phyloP scores from a whole-genome alignment of 2,797 vertebrate genomes.

The Calcarius lapponicus region DNA sequence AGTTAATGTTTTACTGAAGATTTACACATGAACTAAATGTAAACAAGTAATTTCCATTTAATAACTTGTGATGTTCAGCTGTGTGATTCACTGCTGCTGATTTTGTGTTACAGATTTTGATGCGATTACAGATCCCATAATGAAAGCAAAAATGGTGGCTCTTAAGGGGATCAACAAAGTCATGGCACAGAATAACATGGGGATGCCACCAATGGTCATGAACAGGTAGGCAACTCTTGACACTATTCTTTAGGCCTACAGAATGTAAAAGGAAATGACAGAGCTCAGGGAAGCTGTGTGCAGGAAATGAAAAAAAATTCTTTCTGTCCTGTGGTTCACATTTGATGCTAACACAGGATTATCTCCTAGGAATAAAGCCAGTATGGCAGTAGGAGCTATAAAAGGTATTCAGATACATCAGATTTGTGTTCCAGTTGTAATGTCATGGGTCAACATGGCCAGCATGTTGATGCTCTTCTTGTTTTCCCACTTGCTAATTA shows the following conservation, averaged over 20 bases:
- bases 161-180: conserved; percentile 99
- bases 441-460: not conserved
- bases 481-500: not conserved
- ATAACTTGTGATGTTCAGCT: not conserved
- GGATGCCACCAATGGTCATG: conserved; percentile 92
- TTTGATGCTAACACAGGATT: not conserved
- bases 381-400: not conserved
- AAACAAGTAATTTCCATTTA: not conserved
- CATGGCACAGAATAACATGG: conserved; percentile 98
- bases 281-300: not conserved
- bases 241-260: not conserved
- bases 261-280: not conserved
- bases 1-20: not conserved
- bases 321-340: not conserved
- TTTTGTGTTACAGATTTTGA: conserved; percentile 88
- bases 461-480: not conserved
- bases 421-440: not conserved
- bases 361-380: not conserved
- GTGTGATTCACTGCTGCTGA: not conserved
- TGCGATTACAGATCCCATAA: conserved; percentile 97
- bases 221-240: conserved; percentile 83
- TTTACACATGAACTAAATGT: not conserved
- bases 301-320: not conserved
- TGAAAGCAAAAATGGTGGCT: conserved; percentile 99
- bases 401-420: not conserved